Evolutionary conservation across 1,140 invertebrate genomes (phyloP).

Genomic region (Ctenoplectra terminalis): DNA sequence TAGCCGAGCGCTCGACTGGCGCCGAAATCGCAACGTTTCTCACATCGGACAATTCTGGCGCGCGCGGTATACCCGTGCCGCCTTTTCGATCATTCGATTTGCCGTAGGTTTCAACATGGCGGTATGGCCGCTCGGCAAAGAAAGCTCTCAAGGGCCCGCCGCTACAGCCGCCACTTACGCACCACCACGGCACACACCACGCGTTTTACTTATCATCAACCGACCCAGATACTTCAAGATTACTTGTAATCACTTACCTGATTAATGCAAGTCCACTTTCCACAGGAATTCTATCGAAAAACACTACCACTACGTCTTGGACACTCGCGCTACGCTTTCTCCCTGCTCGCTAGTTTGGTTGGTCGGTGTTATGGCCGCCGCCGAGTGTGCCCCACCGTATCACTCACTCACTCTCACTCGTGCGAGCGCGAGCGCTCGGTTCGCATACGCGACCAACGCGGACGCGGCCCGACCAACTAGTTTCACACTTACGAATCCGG

Average conservation of each 20-base stretch:
- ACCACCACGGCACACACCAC: slow-evolving; percentile 52
- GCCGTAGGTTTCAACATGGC: slow-evolving; percentile 82
- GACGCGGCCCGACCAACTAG: slow-evolving; percentile 62
- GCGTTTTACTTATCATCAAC: slow-evolving; percentile 59
- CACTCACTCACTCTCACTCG: slow-evolving; percentile 75
- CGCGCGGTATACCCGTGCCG: slow-evolving; percentile 55
- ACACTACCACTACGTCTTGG: slow-evolving; percentile 76
- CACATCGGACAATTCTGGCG: slow-evolving; percentile 46
- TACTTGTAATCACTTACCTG: slow-evolving; percentile 76
- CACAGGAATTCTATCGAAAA: slow-evolving; percentile 71
- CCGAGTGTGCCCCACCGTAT: slow-evolving; percentile 72
- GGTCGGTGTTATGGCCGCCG: slow-evolving; percentile 81
- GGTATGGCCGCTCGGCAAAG: slow-evolving; percentile 81
- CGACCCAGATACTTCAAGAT: slow-evolving; percentile 38
- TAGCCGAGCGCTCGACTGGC: slow-evolving; percentile 53
- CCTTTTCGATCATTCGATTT: slow-evolving; percentile 72
- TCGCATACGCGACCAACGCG: slow-evolving; percentile 65
- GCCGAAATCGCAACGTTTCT: slow-evolving; percentile 51
- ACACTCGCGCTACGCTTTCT: slow-evolving; percentile 78
- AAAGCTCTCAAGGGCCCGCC: slow-evolving; percentile 80
- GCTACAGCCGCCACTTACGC: slow-evolving; percentile 62
- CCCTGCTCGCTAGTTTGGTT: slow-evolving; percentile 75
- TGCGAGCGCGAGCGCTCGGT: slow-evolving; percentile 64
- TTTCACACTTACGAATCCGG: slow-evolving; percentile 42
- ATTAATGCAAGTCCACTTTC: slow-evolving; percentile 73